A percentile compares a stretch with the other conserved stretches of the same genome.
These are phyloP conservation scores for Leptonema lineaticorne DNA, from an alignment of 1,140 invertebrate species.

Conservation along the genomic window DNA sequence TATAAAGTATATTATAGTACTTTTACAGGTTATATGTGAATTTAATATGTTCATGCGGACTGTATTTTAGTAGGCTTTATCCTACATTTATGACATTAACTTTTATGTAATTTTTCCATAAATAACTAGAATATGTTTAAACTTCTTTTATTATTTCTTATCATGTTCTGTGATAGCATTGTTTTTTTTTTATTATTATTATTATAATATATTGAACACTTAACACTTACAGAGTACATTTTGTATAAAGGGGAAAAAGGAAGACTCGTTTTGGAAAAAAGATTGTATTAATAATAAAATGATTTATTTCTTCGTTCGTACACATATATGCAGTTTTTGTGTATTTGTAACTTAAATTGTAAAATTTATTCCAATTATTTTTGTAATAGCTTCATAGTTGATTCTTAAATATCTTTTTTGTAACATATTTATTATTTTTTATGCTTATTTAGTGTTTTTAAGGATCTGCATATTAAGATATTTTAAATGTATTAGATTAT, in stretches of 20 bases:
- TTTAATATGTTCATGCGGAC: slow-evolving; percentile 25
- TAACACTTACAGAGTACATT: not conserved
- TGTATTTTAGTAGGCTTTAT: slow-evolving; percentile 34
- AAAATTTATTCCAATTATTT: slow-evolving; percentile 36
- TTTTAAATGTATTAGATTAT: slow-evolving; percentile 40
- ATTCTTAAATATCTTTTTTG: slow-evolving; percentile 38
- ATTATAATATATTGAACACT: not conserved
- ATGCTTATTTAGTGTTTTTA: slow-evolving; percentile 39
- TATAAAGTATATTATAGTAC: not conserved
- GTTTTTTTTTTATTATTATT: slow-evolving; percentile 27
- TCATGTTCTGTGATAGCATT: slow-evolving; percentile 42
- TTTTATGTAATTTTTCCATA: slow-evolving; percentile 36
- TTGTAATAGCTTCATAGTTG: not conserved
- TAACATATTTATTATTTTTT: slow-evolving; percentile 43
- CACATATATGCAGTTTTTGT: slow-evolving; percentile 29
- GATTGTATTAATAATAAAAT: slow-evolving; percentile 39
- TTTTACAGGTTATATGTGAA: slow-evolving; percentile 8
- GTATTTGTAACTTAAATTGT: slow-evolving; percentile 39
- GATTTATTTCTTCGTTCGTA: slow-evolving; percentile 30
- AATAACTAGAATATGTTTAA: slow-evolving; percentile 26
- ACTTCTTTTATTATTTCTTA: slow-evolving; percentile 41
- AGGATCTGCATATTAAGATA: slow-evolving; percentile 41
- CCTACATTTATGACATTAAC: slow-evolving; percentile 30
- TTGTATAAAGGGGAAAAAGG: not conserved
- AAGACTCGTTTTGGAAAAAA: too few relatives aligned